These are phyloP conservation scores for Sterna hirundo DNA, from an alignment of 2,113 vertebrate species.

Conservation along the genomic window DNA sequence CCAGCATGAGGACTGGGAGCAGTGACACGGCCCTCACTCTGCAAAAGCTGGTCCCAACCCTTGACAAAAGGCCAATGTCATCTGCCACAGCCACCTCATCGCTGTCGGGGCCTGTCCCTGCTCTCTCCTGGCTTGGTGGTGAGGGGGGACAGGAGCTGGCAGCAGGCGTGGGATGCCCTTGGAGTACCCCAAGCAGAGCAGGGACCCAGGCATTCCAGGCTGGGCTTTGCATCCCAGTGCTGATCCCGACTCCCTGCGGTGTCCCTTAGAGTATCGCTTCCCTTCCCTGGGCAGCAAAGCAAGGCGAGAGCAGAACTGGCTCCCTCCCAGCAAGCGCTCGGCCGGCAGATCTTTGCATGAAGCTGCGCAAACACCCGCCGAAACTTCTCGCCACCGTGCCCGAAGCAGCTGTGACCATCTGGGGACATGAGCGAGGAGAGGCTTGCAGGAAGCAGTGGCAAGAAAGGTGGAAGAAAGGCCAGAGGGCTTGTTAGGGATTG, in stretches of 20 bases:
- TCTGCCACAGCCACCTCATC: background rate
- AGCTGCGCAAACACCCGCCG: rapidly evolving
- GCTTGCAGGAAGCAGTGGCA: background rate
- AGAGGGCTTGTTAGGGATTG: background rate
- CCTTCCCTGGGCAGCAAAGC: background rate
- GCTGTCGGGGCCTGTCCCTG: background rate
- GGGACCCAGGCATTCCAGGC: background rate
- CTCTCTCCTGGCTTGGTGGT: background rate
- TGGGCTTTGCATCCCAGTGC: background rate
- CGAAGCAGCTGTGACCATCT: background rate
- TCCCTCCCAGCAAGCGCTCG: background rate
- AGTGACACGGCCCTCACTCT: background rate
- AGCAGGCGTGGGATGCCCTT: background rate
- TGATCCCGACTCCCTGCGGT: background rate
- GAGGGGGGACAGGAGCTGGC: background rate
- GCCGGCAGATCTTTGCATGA: background rate
- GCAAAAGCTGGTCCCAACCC: background rate
- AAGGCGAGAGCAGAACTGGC: background rate
- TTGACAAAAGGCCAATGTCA: background rate
- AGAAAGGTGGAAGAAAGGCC: background rate
- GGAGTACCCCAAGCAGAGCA: background rate
- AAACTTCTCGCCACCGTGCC: rapidly evolving
- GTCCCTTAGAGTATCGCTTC: background rate
- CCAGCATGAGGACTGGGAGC: background rate
- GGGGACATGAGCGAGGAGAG: rapidly evolving